Evolutionary conservation across 2,797 vertebrate species (phyloP), one percentile per base, ranked within the genome.

Genomic region (Alcedo atthis): DNA sequence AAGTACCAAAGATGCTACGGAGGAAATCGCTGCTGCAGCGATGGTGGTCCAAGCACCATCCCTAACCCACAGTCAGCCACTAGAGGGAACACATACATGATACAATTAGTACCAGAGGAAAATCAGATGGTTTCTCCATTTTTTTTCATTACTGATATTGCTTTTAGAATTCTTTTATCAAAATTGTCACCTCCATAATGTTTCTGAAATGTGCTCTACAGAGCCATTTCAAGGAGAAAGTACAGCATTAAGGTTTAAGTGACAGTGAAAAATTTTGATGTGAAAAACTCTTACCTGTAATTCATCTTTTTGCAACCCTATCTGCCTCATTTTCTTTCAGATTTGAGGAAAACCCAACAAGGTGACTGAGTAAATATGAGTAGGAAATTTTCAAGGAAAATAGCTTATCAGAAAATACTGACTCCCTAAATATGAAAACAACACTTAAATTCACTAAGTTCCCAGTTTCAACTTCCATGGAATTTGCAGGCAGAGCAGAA

Each of bases 1-100:
- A 37, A 28, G 10, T 4, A 15, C 3, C 1, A 1, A 11, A 64
- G 43, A 4, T 26, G 5, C 5, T 70, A 6, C 0, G 0, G n/a
- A 63, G 57, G 40, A 51, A 61, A 15, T 18, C 1, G 0, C 15
- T 6, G 64, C 0, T 3, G 43, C 25, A 4, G 17, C 0, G 25
- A 35, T 3, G 0, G 28, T 3, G 22, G 6, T 35, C 15, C 9
- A 2, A 48, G 67, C 28, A 8, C 11, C 8, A 16, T 45, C 32
- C 58, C 61, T n/a, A 10, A 9, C 13, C 18, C 5, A 0, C 78
- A 13, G 24, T 2, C 74, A 64, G 81, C 81, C 89, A 8, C 90
- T 89, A 90, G 88, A 92, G 86, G 93, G 93, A 92, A 91, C 68
- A 80, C 6, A 2, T 28, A 46, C 12, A 9, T 0, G 24, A 17